Conservation (phyloP, 1,140 invertebrate genomes). For the Micrasema minimum region DNA sequence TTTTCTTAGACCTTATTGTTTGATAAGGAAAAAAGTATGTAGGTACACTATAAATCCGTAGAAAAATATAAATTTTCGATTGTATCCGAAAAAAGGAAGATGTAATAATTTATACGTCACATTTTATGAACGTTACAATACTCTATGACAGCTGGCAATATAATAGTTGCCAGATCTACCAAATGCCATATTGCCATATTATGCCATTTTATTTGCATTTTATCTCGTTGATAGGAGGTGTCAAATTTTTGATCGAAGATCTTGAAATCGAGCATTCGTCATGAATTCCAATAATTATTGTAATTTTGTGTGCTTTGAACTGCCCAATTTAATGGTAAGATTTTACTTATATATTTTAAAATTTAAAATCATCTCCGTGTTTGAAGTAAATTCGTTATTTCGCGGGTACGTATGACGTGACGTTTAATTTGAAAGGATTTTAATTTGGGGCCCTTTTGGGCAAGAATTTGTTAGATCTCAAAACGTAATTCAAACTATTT, state of each 20-base stretch:
- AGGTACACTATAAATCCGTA: too few species aligned
- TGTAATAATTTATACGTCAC: too few species aligned
- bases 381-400: too few species aligned
- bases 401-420: neutral
- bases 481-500: neutral
- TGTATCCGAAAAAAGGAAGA: too few species aligned
- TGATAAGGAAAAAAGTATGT: too few species aligned
- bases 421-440: slow-evolving; percentile 10
- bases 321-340: slow-evolving; percentile 23
- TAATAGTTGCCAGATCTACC: too few species aligned
- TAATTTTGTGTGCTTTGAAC: slow-evolving; percentile 21
- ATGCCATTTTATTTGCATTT: slow-evolving; percentile 7
- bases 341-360: neutral
- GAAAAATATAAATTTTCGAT: too few species aligned
- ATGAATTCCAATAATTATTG: slow-evolving; percentile 20
- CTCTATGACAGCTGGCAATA: too few species aligned
- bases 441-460: neutral
- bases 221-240: slow-evolving; percentile 9
- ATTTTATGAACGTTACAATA: too few species aligned
- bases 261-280: slow-evolving; percentile 1
- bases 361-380: neutral
- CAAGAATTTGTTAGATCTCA: neutral
- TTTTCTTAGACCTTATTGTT: too few species aligned
- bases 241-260: slow-evolving; percentile 10
- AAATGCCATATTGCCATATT: too few species aligned